phyloP scores from a whole-genome alignment of 1,140 invertebrate genomes.

The Condylostylus longicornis region DNA sequence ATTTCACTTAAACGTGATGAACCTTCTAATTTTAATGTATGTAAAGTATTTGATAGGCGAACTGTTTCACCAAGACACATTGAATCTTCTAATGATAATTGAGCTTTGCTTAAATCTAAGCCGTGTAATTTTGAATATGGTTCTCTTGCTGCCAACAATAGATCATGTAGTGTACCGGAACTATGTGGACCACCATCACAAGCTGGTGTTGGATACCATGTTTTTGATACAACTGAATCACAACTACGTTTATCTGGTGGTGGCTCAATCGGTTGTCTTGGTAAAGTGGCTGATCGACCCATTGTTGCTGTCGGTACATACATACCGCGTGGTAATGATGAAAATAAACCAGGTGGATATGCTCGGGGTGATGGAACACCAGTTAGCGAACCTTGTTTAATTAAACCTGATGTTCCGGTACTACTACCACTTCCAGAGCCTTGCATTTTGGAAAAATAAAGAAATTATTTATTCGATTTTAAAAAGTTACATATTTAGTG shows the following conservation, averaged over 20 bases:
- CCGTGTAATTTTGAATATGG: conserved; percentile 35
- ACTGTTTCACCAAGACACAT: conserved; percentile 41
- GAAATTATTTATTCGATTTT: conserved; percentile 4
- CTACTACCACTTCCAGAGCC: conserved; percentile 35
- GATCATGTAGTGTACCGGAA: conserved; percentile 35
- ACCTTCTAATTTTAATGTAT: conserved; percentile 38
- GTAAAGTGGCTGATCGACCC: conserved; percentile 33
- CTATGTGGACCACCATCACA: conserved; percentile 35
- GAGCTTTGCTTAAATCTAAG: conserved; percentile 37
- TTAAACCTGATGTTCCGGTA: conserved; percentile 14
- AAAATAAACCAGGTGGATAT: conserved; percentile 22
- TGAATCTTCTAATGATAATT: conserved; percentile 35
- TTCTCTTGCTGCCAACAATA: conserved; percentile 34
- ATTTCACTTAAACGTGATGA: conserved; percentile 33
- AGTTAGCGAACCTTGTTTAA: conserved; percentile 10
- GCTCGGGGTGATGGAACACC: conserved; percentile 16
- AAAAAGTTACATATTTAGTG: background rate
- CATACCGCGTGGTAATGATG: conserved; percentile 33
- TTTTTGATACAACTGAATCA: conserved; percentile 37
- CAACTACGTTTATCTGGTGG: conserved; percentile 36
- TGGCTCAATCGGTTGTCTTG: conserved; percentile 31
- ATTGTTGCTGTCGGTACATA: conserved; percentile 31
- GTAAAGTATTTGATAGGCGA: conserved; percentile 34
- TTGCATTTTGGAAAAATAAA: conserved; percentile 7
- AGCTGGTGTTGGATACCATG: conserved; percentile 35